Conservation (phyloP, 2,888 invertebrate species). For the Drosophila limbata region DNA sequence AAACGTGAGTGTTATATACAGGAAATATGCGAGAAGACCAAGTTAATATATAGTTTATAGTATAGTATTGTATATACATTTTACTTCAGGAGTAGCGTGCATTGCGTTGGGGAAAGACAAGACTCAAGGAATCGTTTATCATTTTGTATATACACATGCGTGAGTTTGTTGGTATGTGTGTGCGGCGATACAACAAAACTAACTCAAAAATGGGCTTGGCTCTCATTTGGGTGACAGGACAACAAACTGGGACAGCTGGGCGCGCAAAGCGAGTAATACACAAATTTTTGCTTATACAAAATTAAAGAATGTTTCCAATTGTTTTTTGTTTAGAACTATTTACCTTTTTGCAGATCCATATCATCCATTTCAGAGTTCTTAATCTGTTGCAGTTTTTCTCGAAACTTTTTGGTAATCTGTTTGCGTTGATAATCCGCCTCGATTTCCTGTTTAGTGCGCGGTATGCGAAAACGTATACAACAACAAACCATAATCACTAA, state of each 20-base stretch:
- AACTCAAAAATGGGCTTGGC: constrained; percentile 71
- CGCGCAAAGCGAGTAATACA: constrained; percentile 34
- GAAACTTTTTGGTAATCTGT: constrained; percentile 93
- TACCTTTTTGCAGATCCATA: constrained; percentile 85
- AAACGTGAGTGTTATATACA: constrained; percentile 41
- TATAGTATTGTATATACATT: constrained; percentile 6
- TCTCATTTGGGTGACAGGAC: constrained; percentile 52
- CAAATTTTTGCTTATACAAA: constrained; percentile 19
- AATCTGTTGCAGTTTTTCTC: constrained; percentile 92
- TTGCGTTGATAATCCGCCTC: constrained; percentile 96
- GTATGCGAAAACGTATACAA: constrained; percentile 95
- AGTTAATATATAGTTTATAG: constrained; percentile 12
- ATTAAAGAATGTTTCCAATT: background rate
- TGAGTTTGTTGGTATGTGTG: constrained; percentile 32
- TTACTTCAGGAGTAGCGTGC: constrained; percentile 45
- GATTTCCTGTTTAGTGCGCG: constrained; percentile 97
- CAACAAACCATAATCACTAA: constrained; percentile 94
- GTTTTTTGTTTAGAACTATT: constrained; percentile 1
- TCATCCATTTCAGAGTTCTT: constrained; percentile 94
- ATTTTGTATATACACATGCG: constrained; percentile 66
- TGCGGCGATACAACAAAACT: constrained; percentile 30
- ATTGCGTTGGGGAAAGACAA: constrained; percentile 26
- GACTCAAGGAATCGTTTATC: constrained; percentile 69
- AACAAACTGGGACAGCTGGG: constrained; percentile 58
- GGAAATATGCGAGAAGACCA: constrained; percentile 11